Base-by-base conservation (phyloP, 1,140 invertebrate species). In the Pogonomyrmex barbatus region DNA sequence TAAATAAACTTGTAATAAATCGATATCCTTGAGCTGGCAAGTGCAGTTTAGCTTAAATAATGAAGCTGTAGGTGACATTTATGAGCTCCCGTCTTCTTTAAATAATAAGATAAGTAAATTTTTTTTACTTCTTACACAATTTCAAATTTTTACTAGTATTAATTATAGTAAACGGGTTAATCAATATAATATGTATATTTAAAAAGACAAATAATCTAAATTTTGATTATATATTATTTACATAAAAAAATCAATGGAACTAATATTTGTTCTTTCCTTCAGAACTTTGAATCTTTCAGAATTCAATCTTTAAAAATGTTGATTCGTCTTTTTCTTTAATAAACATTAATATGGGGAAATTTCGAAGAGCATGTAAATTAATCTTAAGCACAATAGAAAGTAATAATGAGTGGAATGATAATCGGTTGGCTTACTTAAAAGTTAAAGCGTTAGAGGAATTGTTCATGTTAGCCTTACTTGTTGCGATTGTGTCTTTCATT, bases 1-100 rank as follows among this genome's bases (percentile, higher is more conserved):
- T 75, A 75, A 75, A 75, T 75, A 75, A 75, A 75, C 39, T 58
- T 24, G n/a, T 75, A 58, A 24, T 24, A 24, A 24, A 75, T 75
- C 39, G 45, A 75, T 75, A 75, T 56, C 54, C 39, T 58, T 45
- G 36, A 60, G 54, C 39, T 75, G 39, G n/a, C 52, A 45, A 75
- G 54, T 42, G 54, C n/a, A 75, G 6, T 42, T 75, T 75, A 75
- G 54, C 54, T 75, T 75, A 45, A 45, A 24, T 42, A 75, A 75
- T 58, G 54, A 75, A 58, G 54, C 71, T 56, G n/a, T 75, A 42
- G 54, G 36, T 30, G n/a, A 56, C 52, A 73, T 56, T 71, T 73
- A 73, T 73, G 56, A 73, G 70, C 52, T 39, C 17, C 50, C 14
- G 36, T 42, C 36, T 75, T 75, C 71, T 75, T 75, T 45, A 75